Percentiles rank a stretch among this genome's conserved stretches.
These are phyloP conservation scores for Nomada fabriciana DNA, from an alignment of 2,888 invertebrate species.

Conservation along the genomic window DNA sequence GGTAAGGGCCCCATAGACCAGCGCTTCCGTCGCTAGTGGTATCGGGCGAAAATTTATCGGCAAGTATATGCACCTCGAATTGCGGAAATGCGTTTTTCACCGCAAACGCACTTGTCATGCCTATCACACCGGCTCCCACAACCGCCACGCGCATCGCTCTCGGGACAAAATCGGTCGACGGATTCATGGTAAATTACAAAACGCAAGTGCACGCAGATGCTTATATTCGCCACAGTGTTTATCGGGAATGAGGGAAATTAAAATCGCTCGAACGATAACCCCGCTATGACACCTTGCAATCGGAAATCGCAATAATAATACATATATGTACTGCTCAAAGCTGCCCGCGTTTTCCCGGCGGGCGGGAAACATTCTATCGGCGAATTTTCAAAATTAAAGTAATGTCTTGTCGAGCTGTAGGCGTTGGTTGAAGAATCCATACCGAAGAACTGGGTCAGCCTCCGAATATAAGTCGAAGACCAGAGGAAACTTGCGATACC, in stretches of 20 bases:
- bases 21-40: constrained; percentile 93
- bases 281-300: neutral
- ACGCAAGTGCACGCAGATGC: neutral
- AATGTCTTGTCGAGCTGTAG: no score
- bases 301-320: neutral
- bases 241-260: neutral
- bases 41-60: constrained; percentile 89
- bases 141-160: constrained; percentile 86
- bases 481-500: constrained; percentile 66
- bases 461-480: neutral
- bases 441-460: neutral
- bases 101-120: constrained; percentile 89
- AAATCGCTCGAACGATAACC: constrained; percentile 11
- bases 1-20: constrained; percentile 90
- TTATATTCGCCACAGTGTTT: neutral
- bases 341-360: no score
- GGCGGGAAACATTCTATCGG: no score
- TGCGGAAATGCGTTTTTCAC: constrained; percentile 87
- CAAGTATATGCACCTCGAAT: constrained; percentile 87
- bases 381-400: no score
- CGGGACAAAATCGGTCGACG: no score
- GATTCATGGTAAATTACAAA: neutral
- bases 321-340: no score
- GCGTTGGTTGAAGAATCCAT: neutral
- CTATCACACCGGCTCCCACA: constrained; percentile 92